These are phyloP conservation scores for Calidris pygmaea DNA, from an alignment of 2,113 vertebrate genomes.

Conservation along the genomic window DNA sequence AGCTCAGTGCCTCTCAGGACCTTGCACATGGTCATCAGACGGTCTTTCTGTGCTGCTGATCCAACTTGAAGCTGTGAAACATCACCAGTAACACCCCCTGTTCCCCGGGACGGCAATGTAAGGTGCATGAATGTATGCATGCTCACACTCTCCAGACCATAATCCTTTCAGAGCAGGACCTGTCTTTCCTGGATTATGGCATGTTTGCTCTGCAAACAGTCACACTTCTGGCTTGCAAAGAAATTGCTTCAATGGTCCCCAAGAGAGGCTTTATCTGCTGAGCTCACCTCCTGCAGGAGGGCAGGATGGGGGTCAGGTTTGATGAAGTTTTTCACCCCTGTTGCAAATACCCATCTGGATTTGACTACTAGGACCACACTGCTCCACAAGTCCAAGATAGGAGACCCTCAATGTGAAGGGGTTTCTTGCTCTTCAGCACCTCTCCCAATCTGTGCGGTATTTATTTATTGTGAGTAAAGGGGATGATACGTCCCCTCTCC, in stretches of 20 bases:
- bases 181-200: background rate
- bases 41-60: background rate
- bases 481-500: background rate
- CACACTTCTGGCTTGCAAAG: background rate
- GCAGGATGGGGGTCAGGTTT: background rate
- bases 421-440: background rate
- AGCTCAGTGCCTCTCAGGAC: background rate
- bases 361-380: background rate
- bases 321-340: background rate
- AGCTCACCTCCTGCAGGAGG: background rate
- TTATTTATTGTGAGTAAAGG: background rate
- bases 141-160: background rate
- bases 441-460: rapidly evolving
- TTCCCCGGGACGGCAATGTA: rapidly evolving
- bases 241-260: background rate
- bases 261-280: background rate
- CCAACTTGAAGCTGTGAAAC: rapidly evolving
- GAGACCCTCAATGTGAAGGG: background rate
- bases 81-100: rapidly evolving
- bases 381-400: background rate
- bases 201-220: background rate
- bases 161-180: background rate
- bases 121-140: rapidly evolving
- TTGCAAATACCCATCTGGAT: background rate
- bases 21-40: background rate